These are phyloP conservation scores for Columba livia DNA, from an alignment of 2,113 vertebrate genomes.

Conservation along the genomic window DNA sequence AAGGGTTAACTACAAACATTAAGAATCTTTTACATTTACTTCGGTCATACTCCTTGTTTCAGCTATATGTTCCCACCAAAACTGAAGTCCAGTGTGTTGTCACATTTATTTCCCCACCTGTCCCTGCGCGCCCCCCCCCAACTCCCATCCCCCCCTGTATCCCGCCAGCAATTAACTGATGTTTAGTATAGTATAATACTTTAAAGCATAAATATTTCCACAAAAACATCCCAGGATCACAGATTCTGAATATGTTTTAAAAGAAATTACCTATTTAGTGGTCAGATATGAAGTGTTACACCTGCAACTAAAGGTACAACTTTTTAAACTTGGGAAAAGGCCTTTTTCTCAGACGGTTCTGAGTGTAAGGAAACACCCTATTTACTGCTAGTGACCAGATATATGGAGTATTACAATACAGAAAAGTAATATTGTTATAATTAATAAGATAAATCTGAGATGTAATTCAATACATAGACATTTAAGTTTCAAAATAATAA, in stretches of 20 bases:
- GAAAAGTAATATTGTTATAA: neutral
- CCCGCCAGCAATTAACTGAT: neutral
- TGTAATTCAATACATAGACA: neutral
- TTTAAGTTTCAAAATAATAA: conserved; percentile 10
- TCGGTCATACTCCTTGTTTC: neutral
- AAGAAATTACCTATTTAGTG: neutral
- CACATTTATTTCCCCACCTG: neutral
- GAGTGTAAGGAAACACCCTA: neutral
- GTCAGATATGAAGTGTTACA: neutral
- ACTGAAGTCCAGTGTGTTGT: neutral
- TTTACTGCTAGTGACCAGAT: neutral
- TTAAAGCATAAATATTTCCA: neutral
- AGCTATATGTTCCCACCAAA: neutral
- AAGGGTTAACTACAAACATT: neutral
- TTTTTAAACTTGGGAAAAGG: neutral
- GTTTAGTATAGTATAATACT: neutral
- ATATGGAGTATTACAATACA: neutral
- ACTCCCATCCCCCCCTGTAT: too few species aligned
- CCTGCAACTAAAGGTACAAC: neutral
- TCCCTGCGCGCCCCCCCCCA: too few species aligned
- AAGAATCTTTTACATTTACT: neutral
- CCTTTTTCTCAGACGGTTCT: neutral
- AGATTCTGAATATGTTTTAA: neutral
- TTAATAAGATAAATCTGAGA: conserved; percentile 26
- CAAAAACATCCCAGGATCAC: neutral